phyloP scores from a whole-genome alignment of 2,797 vertebrate genomes.

The Cyclura pinguis region DNA sequence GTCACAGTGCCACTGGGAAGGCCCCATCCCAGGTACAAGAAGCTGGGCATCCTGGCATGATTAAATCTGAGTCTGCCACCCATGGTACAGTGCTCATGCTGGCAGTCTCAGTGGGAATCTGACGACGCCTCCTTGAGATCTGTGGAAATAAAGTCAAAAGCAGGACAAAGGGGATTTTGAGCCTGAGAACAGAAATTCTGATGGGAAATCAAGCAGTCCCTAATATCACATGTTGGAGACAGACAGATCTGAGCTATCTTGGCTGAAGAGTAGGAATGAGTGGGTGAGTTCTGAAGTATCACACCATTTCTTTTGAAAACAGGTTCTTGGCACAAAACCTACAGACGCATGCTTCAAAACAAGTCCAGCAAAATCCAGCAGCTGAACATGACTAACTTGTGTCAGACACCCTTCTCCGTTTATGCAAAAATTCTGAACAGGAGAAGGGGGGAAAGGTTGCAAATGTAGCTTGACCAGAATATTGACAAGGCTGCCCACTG shows the following conservation, averaged over 20 bases:
- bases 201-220: background rate
- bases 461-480: constrained; percentile 30
- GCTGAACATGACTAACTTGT: constrained; percentile 22
- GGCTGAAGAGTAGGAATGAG: background rate
- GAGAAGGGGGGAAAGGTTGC: constrained; percentile 26
- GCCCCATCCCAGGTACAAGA: background rate
- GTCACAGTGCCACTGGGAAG: background rate
- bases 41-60: background rate
- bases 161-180: background rate
- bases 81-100: background rate
- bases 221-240: background rate
- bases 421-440: constrained; percentile 48
- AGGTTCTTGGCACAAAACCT: constrained; percentile 25
- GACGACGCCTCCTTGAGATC: background rate
- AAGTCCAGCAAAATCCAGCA: constrained; percentile 38
- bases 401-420: constrained; percentile 47
- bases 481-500: constrained; percentile 9
- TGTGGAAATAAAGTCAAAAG: background rate
- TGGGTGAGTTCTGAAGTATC: constrained; percentile 5
- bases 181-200: background rate
- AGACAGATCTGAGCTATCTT: background rate
- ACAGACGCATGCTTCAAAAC: background rate
- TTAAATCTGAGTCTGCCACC: background rate
- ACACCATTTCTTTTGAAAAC: constrained; percentile 14
- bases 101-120: background rate